Evolutionary conservation across 2,888 invertebrate species (phyloP), one percentile per base, ranked within the genome.

Genomic region (Mythimna loreyi): DNA sequence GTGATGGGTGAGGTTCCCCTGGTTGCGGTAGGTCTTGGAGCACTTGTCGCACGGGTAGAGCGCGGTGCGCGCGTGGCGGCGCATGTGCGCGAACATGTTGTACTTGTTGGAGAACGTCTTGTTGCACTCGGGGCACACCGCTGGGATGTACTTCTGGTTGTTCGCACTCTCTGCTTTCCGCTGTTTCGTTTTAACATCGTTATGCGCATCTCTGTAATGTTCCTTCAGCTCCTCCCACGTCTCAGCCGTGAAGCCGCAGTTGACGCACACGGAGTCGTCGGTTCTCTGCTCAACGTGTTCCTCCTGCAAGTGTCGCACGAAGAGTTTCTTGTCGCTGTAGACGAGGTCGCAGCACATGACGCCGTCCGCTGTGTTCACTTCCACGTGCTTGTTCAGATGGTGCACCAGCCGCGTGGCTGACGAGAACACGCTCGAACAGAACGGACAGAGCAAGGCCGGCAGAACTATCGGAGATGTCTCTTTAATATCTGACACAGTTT

Each of bases 31-130:
- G 0, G 84, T 87, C 61, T 93, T 94, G 2, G 89, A 87, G 81
- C 97, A 97, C 7, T 88, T 87, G 9, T 92, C 91, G 81, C 96
- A 97, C 3, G 89, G 76, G 71, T 81, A 86, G 47, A 52, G 33
- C 5, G 49, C 61, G 9, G 64, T 2, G 0, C 84, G 89, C 16
- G 89, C 89, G 75, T 96, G 96, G 1, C 85, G 90, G 71, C 93
- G 91, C 89, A 93, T 87, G 81, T 97, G 97, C 1, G 89, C 85
- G 19, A 92, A 82, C 94, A 92, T 91, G 87, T 94, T 87, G 91
- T 96, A 92, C 88, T 96, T 92, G 88, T 96, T 91, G 65, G 92
- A 90, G 81, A 96, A 96, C 1, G 88, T 91, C 79, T 92, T 94
- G 62, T 94, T 92, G 80, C 96, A 96, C 19, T 94, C 92, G 0